Evolutionary conservation across 2,797 vertebrate species (phyloP).

Genomic region (Myotis pilosus): DNA sequence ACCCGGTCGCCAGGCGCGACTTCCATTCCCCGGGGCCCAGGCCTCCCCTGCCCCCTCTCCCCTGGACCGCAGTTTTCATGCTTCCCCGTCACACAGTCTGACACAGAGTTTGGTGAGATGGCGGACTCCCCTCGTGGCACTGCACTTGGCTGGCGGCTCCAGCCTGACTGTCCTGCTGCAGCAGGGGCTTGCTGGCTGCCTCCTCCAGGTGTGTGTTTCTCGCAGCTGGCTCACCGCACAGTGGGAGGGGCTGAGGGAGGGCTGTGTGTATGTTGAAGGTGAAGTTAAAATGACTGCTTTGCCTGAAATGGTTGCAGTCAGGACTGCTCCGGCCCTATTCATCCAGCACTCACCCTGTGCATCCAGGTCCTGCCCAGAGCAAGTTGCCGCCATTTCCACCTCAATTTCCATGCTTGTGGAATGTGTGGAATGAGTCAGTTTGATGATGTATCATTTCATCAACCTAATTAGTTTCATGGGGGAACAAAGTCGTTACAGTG

Average conservation of each 20-base stretch:
- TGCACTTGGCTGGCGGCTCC: neutral
- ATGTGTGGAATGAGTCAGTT: neutral
- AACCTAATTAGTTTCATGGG: neutral
- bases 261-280: neutral
- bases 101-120: neutral
- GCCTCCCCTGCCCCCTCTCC: neutral
- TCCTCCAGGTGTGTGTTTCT: neutral
- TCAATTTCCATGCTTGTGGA: neutral
- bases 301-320: neutral
- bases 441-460: neutral
- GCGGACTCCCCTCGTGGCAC: neutral
- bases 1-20: accelerated
- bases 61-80: neutral
- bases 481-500: neutral
- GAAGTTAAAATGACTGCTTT: neutral
- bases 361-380: neutral
- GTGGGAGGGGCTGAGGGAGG: neutral
- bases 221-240: too few relatives aligned
- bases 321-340: neutral
- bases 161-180: accelerated
- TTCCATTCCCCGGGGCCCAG: neutral
- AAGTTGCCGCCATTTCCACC: neutral
- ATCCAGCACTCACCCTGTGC: neutral
- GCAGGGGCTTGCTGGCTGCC: neutral
- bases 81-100: neutral